These are phyloP conservation scores for Lysandra bellargus DNA, from an alignment of 2,888 invertebrate genomes.

Conservation along the genomic window DNA sequence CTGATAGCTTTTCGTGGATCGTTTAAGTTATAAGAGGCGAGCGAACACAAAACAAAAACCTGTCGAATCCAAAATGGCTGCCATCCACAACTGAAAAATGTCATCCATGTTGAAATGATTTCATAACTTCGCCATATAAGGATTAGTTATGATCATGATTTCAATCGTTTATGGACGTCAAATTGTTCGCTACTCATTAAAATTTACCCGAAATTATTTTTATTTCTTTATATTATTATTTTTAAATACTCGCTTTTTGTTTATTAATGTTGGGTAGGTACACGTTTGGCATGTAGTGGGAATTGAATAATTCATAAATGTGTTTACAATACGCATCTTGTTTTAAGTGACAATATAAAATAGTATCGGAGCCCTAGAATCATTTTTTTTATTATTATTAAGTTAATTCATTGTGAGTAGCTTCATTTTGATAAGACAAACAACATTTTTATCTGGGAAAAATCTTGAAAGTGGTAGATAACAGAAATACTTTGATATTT, in stretches of 20 bases:
- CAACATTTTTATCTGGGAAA: no score
- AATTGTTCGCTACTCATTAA: slow-evolving; percentile 22
- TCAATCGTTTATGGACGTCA: slow-evolving; percentile 9
- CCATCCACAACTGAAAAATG: slow-evolving; percentile 42
- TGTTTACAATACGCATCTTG: background rate
- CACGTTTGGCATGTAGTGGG: background rate
- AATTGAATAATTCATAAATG: background rate
- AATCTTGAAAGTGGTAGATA: no score
- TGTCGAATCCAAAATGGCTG: slow-evolving; percentile 45
- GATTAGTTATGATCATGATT: slow-evolving; percentile 27
- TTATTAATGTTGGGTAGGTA: background rate
- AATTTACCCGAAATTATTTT: slow-evolving; percentile 25
- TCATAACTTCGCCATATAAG: slow-evolving; percentile 43
- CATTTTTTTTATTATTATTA: no score
- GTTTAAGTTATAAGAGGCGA: slow-evolving; percentile 43
- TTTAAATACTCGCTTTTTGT: slow-evolving; percentile 14
- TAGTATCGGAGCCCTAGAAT: no score
- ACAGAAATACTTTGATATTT: no score
- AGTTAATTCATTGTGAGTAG: no score
- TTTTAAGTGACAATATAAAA: background rate
- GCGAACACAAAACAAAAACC: slow-evolving; percentile 42
- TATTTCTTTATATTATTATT: slow-evolving; percentile 29
- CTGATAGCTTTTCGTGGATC: slow-evolving; percentile 45
- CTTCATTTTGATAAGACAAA: no score
- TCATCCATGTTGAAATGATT: slow-evolving; percentile 46